phyloP scores from a whole-genome alignment of 2,797 vertebrate genomes.

The Trachops cirrhosus region DNA sequence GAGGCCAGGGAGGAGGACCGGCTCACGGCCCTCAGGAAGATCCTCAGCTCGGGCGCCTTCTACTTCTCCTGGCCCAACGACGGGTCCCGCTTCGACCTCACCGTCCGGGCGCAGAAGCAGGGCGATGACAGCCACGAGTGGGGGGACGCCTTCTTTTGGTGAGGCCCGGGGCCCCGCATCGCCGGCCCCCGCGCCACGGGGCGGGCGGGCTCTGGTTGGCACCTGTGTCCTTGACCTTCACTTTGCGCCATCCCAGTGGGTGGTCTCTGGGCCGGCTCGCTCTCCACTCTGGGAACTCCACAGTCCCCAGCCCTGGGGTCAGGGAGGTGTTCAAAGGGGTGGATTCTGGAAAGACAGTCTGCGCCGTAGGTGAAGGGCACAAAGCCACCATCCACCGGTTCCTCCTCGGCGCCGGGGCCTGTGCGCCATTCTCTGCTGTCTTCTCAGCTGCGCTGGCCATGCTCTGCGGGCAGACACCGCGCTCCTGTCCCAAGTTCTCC shows the following conservation, averaged over 20 bases:
- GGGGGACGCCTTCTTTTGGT: slow-evolving; percentile 87
- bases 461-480: fast-evolving
- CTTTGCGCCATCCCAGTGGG: no score
- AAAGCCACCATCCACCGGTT: fast-evolving
- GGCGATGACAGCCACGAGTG: slow-evolving; percentile 78
- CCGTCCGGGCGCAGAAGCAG: slow-evolving; percentile 85
- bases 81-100: slow-evolving; percentile 85
- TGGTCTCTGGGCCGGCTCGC: fast-evolving
- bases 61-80: slow-evolving; percentile 85
- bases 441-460: fast-evolving
- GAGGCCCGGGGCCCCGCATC: background rate
- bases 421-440: background rate
- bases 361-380: fast-evolving
- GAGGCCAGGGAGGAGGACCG: slow-evolving; percentile 85
- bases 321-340: background rate
- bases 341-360: background rate
- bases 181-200: fast-evolving
- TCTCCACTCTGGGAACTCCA: background rate
- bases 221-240: fast-evolving
- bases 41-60: slow-evolving; percentile 85
- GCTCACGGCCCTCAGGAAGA: slow-evolving; percentile 81
- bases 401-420: fast-evolving
- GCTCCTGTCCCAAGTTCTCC: background rate
- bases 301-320: background rate
- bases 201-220: background rate